Conservation (phyloP, 2,797 vertebrate species). For the Alca torda region DNA sequence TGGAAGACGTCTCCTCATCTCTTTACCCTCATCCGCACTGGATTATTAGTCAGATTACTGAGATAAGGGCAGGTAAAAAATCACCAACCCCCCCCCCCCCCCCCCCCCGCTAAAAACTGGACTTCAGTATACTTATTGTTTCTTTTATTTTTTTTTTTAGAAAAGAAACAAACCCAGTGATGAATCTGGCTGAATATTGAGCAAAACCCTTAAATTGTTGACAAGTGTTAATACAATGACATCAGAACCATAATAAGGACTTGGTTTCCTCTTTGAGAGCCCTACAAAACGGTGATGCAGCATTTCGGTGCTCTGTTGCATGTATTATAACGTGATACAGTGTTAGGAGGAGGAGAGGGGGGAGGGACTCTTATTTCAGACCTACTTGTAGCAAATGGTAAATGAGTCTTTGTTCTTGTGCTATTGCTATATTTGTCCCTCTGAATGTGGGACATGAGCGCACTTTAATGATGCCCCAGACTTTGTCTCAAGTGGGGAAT, state of each 20-base stretch:
- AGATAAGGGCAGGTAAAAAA: not conserved
- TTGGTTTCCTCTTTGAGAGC: not conserved
- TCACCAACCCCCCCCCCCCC: no score
- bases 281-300: not conserved
- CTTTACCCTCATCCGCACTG: not conserved
- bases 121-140: not conserved
- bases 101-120: no score
- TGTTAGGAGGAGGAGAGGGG: not conserved
- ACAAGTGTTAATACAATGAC: not conserved
- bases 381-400: conserved; percentile 32
- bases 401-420: conserved; percentile 52
- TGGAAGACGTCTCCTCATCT: not conserved
- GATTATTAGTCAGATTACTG: not conserved
- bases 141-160: not conserved
- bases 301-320: not conserved
- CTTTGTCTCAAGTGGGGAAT: not conserved
- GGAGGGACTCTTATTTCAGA: not conserved
- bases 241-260: not conserved
- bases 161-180: not conserved
- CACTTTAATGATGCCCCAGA: not conserved
- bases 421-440: not conserved
- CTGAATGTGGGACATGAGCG: conserved; percentile 9
- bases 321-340: accelerated
- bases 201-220: not conserved
- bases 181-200: not conserved